phyloP scores from a whole-genome alignment of 2,888 invertebrate genomes.

The Opisthograptis luteolata region DNA sequence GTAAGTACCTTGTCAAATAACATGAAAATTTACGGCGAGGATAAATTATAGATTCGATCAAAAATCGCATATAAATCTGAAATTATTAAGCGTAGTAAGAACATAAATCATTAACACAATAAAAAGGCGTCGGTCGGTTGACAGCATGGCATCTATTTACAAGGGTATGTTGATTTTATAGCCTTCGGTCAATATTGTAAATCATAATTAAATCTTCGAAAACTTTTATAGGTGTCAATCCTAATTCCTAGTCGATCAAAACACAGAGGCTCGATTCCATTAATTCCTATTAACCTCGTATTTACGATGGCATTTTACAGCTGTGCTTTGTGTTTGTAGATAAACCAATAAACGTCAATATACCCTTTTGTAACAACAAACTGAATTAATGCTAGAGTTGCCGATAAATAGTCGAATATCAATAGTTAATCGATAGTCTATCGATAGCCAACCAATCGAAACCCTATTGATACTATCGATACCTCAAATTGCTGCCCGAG shows the following conservation, averaged over 20 bases:
- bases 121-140: constrained; percentile 47
- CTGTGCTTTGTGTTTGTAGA: constrained; percentile 25
- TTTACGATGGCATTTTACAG: constrained; percentile 23
- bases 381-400: too few species aligned
- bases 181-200: constrained; percentile 43
- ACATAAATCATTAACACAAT: constrained; percentile 60
- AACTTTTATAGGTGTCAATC: constrained; percentile 44
- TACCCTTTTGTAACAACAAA: constrained; percentile 34
- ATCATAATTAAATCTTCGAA: constrained; percentile 47
- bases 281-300: constrained; percentile 30
- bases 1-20: too few species aligned
- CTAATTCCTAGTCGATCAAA: constrained; percentile 29
- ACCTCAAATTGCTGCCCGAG: too few species aligned
- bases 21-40: neutral
- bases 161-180: constrained; percentile 49
- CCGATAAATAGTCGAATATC: too few species aligned
- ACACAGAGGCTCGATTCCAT: constrained; percentile 24
- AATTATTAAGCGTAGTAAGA: constrained; percentile 44
- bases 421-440: too few species aligned
- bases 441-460: too few species aligned
- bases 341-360: constrained; percentile 43
- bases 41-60: constrained; percentile 32
- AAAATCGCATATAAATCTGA: constrained; percentile 47
- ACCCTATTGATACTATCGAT: too few species aligned
- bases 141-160: constrained; percentile 49